These are phyloP conservation scores for Synanthedon formicaeformis DNA, from an alignment of 2,888 invertebrate species.

Conservation along the genomic window DNA sequence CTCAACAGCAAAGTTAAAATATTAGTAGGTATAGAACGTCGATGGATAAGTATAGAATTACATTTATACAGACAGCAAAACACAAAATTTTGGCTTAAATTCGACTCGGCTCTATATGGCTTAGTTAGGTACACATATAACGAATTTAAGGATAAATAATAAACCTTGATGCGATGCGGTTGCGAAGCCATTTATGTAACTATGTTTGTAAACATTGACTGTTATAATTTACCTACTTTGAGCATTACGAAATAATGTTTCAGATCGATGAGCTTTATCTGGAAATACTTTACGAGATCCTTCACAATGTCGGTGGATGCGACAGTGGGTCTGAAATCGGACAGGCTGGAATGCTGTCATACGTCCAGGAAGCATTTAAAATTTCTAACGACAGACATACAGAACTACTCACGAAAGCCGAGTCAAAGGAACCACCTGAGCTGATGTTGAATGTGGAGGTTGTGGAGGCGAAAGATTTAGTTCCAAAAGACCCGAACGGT, in stretches of 20 bases:
- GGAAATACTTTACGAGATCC: constrained; percentile 84
- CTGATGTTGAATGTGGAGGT: constrained; percentile 87
- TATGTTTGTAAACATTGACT: background rate
- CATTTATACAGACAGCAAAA: too few relatives aligned
- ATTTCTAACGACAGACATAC: constrained; percentile 82
- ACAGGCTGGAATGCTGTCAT: constrained; percentile 76
- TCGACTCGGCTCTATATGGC: too few relatives aligned
- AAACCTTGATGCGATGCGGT: background rate
- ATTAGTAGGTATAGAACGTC: too few relatives aligned
- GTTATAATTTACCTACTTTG: background rate
- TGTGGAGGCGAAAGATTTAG: constrained; percentile 86
- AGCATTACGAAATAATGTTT: constrained; percentile 13
- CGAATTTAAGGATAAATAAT: background rate
- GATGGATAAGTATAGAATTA: too few relatives aligned
- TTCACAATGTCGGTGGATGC: constrained; percentile 88
- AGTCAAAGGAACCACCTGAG: constrained; percentile 85
- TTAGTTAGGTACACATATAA: too few relatives aligned
- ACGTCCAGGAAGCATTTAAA: constrained; percentile 83
- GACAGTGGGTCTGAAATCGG: constrained; percentile 79
- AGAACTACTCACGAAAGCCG: constrained; percentile 76
- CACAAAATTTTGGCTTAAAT: too few relatives aligned
- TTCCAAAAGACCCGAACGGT: constrained; percentile 90
- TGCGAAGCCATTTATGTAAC: background rate
- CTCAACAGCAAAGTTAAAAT: too few relatives aligned
- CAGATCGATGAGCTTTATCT: constrained; percentile 90